Evolutionary conservation across 2,113 vertebrate species (phyloP).

Genomic region (Rhynchomys soricoides): DNA sequence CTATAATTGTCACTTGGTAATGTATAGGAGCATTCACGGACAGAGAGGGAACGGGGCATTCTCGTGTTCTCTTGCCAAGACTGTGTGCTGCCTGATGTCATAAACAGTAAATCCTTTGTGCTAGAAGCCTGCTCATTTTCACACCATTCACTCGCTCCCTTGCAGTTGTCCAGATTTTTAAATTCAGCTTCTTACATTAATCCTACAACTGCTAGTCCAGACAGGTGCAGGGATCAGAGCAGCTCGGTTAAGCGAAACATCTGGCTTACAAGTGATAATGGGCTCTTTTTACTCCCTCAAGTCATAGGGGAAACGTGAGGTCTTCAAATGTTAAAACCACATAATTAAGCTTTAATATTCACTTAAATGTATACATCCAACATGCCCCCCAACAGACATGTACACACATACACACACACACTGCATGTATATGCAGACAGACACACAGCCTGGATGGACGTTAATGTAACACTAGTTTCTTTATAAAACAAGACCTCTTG

Average conservation of each 20-base stretch:
- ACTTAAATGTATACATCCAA: conserved; percentile 11
- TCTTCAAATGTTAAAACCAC: conserved; percentile 86
- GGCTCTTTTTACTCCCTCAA: conserved; percentile 86
- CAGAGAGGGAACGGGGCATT: conserved; percentile 77
- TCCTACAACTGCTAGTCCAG: conserved; percentile 90
- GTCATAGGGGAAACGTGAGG: conserved; percentile 83
- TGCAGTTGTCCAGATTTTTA: conserved; percentile 91
- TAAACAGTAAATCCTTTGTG: conserved; percentile 91
- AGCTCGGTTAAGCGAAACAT: conserved; percentile 91
- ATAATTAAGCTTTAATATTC: conserved; percentile 81
- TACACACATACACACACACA: not conserved
- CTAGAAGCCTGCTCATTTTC: conserved; percentile 88
- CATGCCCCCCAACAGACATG: not conserved
- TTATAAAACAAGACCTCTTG: conserved; percentile 5
- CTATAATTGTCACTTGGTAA: conserved; percentile 86
- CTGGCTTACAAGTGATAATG: conserved; percentile 90
- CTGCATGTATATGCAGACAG: not conserved
- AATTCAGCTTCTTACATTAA: conserved; percentile 88
- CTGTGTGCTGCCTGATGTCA: conserved; percentile 86
- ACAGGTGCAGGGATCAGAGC: conserved; percentile 93
- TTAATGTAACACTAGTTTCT: conserved; percentile 11
- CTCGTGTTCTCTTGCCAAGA: conserved; percentile 80
- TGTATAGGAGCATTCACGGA: conserved; percentile 82
- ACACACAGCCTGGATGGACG: not conserved
- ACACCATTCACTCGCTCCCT: conserved; percentile 88